phyloP scores from a whole-genome alignment of 2,113 vertebrate genomes.

The Clarias gariepinus region DNA sequence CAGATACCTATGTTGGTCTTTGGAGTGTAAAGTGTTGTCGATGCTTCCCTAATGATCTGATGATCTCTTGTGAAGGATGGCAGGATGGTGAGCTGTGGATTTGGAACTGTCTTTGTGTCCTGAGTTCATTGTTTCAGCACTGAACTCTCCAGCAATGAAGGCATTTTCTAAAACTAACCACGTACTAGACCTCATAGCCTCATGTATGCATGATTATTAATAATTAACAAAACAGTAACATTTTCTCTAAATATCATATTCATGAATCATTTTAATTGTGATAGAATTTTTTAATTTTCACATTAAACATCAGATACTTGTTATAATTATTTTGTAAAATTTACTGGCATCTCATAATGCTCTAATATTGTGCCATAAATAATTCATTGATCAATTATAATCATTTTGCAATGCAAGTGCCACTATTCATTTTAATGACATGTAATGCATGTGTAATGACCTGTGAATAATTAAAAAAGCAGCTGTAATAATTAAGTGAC shows the following conservation, averaged over 20 bases:
- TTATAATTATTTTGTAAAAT: background rate
- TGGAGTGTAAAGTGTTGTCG: background rate
- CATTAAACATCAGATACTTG: background rate
- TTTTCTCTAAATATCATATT: background rate
- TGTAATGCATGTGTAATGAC: background rate
- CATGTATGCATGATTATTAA: background rate
- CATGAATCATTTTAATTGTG: background rate
- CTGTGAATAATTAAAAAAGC: background rate
- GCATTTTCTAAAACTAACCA: constrained; percentile 14
- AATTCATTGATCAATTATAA: background rate
- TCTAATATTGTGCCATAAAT: background rate
- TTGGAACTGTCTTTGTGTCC: background rate
- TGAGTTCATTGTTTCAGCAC: constrained; percentile 12
- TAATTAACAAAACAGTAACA: background rate
- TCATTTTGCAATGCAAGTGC: background rate
- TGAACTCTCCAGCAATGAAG: background rate
- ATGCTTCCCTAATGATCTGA: constrained; percentile 35
- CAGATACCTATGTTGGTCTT: background rate
- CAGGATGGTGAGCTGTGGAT: background rate
- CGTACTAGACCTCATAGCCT: too few species aligned
- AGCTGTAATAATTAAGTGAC: background rate
- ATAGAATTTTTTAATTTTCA: background rate
- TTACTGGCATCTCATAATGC: background rate
- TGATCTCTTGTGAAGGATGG: constrained; percentile 39
- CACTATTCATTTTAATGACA: background rate